Evolutionary conservation across 2,888 invertebrate species (phyloP), one percentile per base, ranked within the genome.

Genomic region (Chloroclysta siterata): DNA sequence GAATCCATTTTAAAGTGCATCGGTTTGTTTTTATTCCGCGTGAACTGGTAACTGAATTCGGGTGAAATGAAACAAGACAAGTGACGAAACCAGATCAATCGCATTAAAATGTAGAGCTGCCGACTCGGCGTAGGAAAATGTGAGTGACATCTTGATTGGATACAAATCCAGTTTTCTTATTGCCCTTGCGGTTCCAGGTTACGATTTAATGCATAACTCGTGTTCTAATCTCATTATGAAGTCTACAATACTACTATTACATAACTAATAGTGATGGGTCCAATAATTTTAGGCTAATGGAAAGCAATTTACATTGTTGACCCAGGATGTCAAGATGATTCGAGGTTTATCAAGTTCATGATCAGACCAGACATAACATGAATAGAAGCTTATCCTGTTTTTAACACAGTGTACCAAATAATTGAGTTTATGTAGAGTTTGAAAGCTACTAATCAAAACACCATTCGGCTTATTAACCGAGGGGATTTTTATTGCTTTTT

Each of bases 101-200:
- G 73, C 76, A 80, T 72, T 85, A 89, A 80, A 79, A 93, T 93
- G 92, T 93, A 93, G 90, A 89, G 78, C 83, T 90, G 90, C 80
- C 81, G 80, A 80, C 81, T 71, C 81, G 89, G 72, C 84, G 87
- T 70, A 88, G 89, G 79, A 93, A 88, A 88, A 93, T 93, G 92
- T 93, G 79, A 91, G 92, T 90, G 76, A 72, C 60, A 68, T 72
- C 70, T 72, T 69, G 60, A 66, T 63, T 54, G 52, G 51, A 44
- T 39, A 60, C n/a, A 60, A 54, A 63, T 58, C 54, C 54, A 63
- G 64, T 68, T 69, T 61, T n/a, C 42, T 66, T 61, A 56, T 60
- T 60, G 63, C 28, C 28, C 60, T 17, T 50, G 28, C 44, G 53
- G 42, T 36, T 53, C 10, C 36, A 50, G 55, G 59, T 61, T 54